Evolutionary conservation across 2,797 vertebrate species (phyloP).

Genomic region (Bradypodion ventrale): DNA sequence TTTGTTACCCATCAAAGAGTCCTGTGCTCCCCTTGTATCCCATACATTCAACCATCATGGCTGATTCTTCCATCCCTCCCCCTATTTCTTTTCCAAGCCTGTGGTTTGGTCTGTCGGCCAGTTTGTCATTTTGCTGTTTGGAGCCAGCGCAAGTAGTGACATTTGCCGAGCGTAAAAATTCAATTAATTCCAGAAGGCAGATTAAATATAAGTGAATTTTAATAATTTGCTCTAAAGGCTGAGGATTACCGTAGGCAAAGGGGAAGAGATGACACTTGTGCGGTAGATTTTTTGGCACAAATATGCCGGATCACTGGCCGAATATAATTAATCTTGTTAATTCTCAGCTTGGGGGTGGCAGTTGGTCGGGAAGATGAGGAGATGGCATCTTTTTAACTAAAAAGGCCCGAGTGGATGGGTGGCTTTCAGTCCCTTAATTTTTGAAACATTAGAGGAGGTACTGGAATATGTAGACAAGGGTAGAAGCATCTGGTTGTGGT

Average conservation of each 20-base stretch:
- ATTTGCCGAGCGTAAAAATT: slow-evolving; percentile 86
- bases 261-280: slow-evolving; percentile 60
- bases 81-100: slow-evolving; percentile 36
- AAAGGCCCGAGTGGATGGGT: background rate
- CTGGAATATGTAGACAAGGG: background rate
- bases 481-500: background rate
- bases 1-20: background rate
- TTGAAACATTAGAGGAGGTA: background rate
- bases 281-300: slow-evolving; percentile 50
- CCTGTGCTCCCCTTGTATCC: too few relatives aligned
- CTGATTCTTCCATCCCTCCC: too few relatives aligned
- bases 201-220: slow-evolving; percentile 93
- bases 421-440: background rate
- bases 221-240: slow-evolving; percentile 91
- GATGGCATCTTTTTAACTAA: background rate
- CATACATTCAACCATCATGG: background rate
- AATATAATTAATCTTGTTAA: slow-evolving; percentile 72
- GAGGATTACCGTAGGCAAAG: slow-evolving; percentile 84
- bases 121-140: slow-evolving; percentile 70
- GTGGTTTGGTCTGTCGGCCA: slow-evolving; percentile 49
- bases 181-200: slow-evolving; percentile 95
- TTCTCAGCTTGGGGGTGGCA: slow-evolving; percentile 45
- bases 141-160: slow-evolving; percentile 78
- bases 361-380: background rate
- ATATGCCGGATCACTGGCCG: slow-evolving; percentile 64